Evolutionary conservation across 2,113 vertebrate genomes (phyloP), one percentile per base, ranked within the genome.

Genomic region (Camarhynchus parvulus): DNA sequence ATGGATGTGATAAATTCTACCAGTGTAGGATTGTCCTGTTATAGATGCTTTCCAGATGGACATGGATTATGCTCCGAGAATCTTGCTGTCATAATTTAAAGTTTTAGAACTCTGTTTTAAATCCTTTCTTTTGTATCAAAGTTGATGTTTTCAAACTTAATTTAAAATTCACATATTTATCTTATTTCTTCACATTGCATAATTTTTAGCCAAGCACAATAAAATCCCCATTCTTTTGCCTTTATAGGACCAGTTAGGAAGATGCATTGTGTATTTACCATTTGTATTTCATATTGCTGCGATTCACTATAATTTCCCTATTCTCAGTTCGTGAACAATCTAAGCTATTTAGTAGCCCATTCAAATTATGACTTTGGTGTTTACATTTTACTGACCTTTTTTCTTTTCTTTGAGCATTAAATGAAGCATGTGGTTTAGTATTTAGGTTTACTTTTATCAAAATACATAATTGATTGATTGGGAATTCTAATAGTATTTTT

Each of bases 311-410:
- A 62, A 33, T 59, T 87, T 96, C 52, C 53, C 14, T 14, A 19
- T 92, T 96, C 76, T 79, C 41, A 49, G 62, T 67, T 72, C 42
- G 95, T 84, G 52, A 77, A 76, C 83, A 78, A 81, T 86, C 35
- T 41, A 72, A 91, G 9, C 12, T 77, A 46, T 90, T 94, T 68
- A 90, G 35, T 78, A 91, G 67, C 55, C 59, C 31, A 35, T 81
- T 82, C 52, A 89, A 41, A 83, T 63, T 22, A 61, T 89, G 20
- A 66, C 76, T 95, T 90, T 64, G 17, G 41, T 95, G 52, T 25
- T 73, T 86, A 56, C 28, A 35, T 67, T 83, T 95, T 83, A 88
- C 24, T 27, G 33, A 56, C 30, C 13, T 61, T 90, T 90, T 37
- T 79, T 73, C 18, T 79, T 62, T 92, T 92, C 56, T 67, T 82